Base-by-base conservation (phyloP, 1,140 invertebrate species). In the Caenorhabditis latens region DNA sequence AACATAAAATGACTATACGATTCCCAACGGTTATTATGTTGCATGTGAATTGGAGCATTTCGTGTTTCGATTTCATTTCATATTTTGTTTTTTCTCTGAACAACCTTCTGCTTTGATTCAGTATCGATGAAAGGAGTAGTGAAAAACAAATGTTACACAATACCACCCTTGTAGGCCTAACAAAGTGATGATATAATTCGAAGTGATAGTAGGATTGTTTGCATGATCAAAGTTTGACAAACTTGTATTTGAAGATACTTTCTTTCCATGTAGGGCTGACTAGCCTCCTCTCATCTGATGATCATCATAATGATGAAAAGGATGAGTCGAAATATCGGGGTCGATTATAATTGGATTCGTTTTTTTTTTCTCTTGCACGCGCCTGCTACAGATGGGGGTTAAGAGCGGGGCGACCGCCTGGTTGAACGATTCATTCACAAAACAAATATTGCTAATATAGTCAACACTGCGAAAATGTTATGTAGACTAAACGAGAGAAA, bases 401-500 rank as follows among this genome's bases (percentile, higher is more conserved):
- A 63, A 57, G 53, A 84, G 53, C 40, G 40, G 75, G 16, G 48
- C 79, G 79, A 19, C 19, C 48, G 53, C 79, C 53, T 53, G 43
- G 75, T 83, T 46, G 53, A 87, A 75, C 63, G 86, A 83, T 71
- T 63, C 55, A 53, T 53, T 84, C 79, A 65, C 79, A 65, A 83
- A 57, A 65, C 58, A 65, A 55, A 50, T 63, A 57, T 63, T 61
- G 65, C 86, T 53, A 67, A 67, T 82, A 63, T 71, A 63, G 86
- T 82, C 67, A 57, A 71, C 24, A 79, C 40, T 79, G 67, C 50
- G 21, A n/a, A 48, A 24, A 19, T 50, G 84, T 53, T 19, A 42
- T n/a, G 42, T n/a, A 84, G 55, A n/a, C 14, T 50, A 19, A 79
- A 55, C 19, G 63, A 58, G n/a, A 61, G 48, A 58, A 65, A 16